phyloP scores from a whole-genome alignment of 2,113 vertebrate species.

The Danionella cerebrum region DNA sequence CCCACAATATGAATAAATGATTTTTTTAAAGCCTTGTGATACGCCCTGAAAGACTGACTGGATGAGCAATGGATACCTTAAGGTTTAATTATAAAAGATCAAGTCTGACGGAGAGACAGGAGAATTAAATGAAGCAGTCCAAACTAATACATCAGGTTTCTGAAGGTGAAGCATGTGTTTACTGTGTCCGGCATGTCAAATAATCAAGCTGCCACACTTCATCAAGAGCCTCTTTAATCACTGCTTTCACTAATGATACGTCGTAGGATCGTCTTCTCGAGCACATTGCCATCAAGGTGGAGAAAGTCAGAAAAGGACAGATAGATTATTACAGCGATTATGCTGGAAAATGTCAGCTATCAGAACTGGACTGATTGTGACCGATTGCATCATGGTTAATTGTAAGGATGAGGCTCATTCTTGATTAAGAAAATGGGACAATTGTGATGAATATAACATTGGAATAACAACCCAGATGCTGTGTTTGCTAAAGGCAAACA shows the following conservation, averaged over 20 bases:
- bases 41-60: background rate
- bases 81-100: conserved; percentile 9
- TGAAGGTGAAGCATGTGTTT: conserved; percentile 18
- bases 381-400: background rate
- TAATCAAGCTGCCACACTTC: conserved; percentile 37
- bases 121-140: conserved; percentile 28
- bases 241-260: conserved; percentile 27
- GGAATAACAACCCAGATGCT: too few species aligned
- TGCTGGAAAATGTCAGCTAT: background rate
- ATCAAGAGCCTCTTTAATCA: conserved; percentile 37
- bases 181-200: conserved; percentile 11
- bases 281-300: background rate
- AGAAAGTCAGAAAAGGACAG: background rate
- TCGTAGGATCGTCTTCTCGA: background rate
- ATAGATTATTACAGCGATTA: background rate
- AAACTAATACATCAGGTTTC: conserved; percentile 14
- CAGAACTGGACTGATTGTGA: background rate
- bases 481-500: too few species aligned
- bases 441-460: background rate
- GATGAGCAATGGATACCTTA: conserved; percentile 1
- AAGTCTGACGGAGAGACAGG: background rate
- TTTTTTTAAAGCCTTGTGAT: too few species aligned
- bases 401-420: background rate
- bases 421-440: background rate
- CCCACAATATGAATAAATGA: too few species aligned